phyloP scores from a whole-genome alignment of 2,113 vertebrate genomes.

The Sialia sialis region DNA sequence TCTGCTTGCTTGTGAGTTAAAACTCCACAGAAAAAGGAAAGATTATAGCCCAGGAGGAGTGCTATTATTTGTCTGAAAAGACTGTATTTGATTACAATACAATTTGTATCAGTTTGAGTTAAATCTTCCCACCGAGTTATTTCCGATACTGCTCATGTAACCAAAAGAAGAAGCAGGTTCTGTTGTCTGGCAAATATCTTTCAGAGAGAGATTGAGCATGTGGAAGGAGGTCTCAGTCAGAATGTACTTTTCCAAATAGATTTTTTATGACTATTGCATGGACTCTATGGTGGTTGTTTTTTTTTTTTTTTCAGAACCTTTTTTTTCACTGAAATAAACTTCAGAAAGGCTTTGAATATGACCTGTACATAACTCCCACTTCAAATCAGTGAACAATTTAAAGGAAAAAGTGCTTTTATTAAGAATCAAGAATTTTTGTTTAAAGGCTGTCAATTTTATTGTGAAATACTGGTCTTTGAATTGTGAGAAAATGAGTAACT shows the following conservation, averaged over 20 bases:
- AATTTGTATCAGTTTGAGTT: not conserved
- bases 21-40: not conserved
- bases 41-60: not conserved
- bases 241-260: not conserved
- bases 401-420: not conserved
- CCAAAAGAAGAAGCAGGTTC: not conserved
- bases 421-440: not conserved
- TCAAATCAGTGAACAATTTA: not conserved
- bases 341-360: not conserved
- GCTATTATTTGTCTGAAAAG: slow-evolving; percentile 19
- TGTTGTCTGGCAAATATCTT: not conserved
- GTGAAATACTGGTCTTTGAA: not conserved
- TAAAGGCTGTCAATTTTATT: not conserved
- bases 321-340: not conserved
- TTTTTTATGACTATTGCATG: not conserved
- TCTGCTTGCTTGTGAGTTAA: not conserved
- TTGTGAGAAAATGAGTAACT: not conserved
- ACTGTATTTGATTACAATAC: not conserved
- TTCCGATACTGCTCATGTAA: not conserved
- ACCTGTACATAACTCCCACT: not conserved
- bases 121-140: not conserved
- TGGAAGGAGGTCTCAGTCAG: not conserved
- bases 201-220: not conserved
- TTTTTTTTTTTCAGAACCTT: not conserved
- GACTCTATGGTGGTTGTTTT: not conserved